These are phyloP conservation scores for Amphimallon solstitiale DNA, from an alignment of 2,888 invertebrate species.

Conservation along the genomic window DNA sequence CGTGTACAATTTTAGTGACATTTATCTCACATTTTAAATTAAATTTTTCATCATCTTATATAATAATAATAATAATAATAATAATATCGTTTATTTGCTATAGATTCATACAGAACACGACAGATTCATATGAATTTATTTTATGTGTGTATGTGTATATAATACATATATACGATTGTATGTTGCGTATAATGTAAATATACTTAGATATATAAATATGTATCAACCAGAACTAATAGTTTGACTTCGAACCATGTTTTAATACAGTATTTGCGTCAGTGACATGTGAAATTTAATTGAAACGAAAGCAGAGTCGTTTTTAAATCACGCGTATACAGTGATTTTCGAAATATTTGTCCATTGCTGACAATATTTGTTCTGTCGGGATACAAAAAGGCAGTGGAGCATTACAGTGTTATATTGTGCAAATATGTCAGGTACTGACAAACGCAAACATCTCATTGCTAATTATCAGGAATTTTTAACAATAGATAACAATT, in stretches of 20 bases:
- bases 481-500: slow-evolving; percentile 39
- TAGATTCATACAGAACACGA: too few species aligned
- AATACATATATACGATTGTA: too few species aligned
- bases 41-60: too few species aligned
- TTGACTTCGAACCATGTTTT: not conserved
- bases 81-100: too few species aligned
- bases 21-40: too few species aligned
- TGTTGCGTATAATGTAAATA: too few species aligned
- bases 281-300: slow-evolving; percentile 1
- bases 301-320: not conserved
- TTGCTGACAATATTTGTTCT: not conserved
- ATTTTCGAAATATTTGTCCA: not conserved
- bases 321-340: not conserved
- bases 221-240: not conserved
- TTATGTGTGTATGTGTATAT: too few species aligned
- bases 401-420: slow-evolving; percentile 45
- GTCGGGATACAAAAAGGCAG: too few species aligned
- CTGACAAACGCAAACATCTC: slow-evolving; percentile 46
- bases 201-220: too few species aligned
- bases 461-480: slow-evolving; percentile 37
- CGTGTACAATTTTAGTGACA: too few species aligned
- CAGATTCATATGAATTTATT: too few species aligned
- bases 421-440: slow-evolving; percentile 47
- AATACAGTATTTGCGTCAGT: slow-evolving; percentile 3
- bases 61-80: too few species aligned